phyloP scores from a whole-genome alignment of 2,797 vertebrate genomes.

The Chloroceryle amazona region DNA sequence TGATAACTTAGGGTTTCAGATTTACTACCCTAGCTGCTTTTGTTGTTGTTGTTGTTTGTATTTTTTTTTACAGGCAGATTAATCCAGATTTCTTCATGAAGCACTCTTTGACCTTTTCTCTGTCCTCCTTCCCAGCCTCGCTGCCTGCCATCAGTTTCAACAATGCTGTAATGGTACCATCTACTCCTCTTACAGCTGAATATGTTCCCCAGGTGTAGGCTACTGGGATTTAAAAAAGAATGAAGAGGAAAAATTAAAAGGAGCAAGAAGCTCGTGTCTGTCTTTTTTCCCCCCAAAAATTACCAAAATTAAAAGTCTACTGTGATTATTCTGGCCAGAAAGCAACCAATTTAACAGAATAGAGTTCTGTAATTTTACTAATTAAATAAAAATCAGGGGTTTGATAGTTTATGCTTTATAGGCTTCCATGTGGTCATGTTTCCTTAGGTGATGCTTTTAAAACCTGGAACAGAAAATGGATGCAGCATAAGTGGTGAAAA shows the following conservation, averaged over 20 bases:
- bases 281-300: background rate
- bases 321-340: background rate
- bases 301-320: background rate
- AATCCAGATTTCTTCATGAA: background rate
- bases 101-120: background rate
- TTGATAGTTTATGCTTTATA: background rate
- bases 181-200: background rate
- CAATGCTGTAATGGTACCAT: background rate
- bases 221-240: background rate
- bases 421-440: background rate
- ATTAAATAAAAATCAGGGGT: background rate
- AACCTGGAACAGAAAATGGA: conserved; percentile 57
- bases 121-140: background rate
- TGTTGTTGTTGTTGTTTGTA: background rate
- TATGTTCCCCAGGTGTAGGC: background rate
- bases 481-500: conserved; percentile 17
- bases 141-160: background rate
- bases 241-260: background rate
- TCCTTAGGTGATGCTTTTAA: conserved; percentile 71
- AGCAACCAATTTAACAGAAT: background rate
- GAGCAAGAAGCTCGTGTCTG: background rate
- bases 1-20: background rate
- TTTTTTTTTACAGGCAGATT: background rate
- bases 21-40: background rate
- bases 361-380: background rate